Evolutionary conservation across 2,888 invertebrate species (phyloP), one percentile per base, ranked within the genome.

Genomic region (Drosophila paranaensis): DNA sequence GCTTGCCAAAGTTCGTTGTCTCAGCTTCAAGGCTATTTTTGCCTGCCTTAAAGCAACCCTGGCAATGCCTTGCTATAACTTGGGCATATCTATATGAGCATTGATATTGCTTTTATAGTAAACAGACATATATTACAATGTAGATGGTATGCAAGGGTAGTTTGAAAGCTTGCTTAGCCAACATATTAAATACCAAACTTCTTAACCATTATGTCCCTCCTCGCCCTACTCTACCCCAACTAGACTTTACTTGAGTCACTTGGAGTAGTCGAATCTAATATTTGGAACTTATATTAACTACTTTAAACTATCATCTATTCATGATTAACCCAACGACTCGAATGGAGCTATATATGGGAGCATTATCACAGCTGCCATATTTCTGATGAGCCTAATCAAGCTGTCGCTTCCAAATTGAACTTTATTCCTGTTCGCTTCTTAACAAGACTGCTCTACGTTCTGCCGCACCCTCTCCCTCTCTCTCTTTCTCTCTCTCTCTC

Each of bases 1-100:
- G 40, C 40, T 27, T 46, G 13, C 9, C 46, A 46, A 46, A 58
- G 39, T 46, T 62, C 27, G 27, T 43, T 35, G 43, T 61, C 37
- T 43, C 57, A 27, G 57, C 43, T 61, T 57, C 63, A 45, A 63
- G 48, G 40, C 40, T 60, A 16, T 20, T 14, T 43, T 16, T 11
- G 27, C n/a, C 6, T 13, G 6, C 13, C 35, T 50, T 20, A 11
- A 50, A 50, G 6, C 50, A 35, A 35, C 20, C 50, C 50, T 20
- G 6, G 6, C 20, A 8, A 16, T 6, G 16, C 11, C 50, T 50
- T 33, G n/a, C 2, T 11, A n/a, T 16, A 13, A 3, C 10, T 16
- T 16, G 2, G 14, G n/a, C 0, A 46, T 45, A 13, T 25, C 13
- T 20, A 20, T 48, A 48, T 50, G 35, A 20, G 20, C 35, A 50